Evolutionary conservation across 92 coral and sea anemone genomes (phyloP).

Genomic region (Palythoa caribaeorum): DNA sequence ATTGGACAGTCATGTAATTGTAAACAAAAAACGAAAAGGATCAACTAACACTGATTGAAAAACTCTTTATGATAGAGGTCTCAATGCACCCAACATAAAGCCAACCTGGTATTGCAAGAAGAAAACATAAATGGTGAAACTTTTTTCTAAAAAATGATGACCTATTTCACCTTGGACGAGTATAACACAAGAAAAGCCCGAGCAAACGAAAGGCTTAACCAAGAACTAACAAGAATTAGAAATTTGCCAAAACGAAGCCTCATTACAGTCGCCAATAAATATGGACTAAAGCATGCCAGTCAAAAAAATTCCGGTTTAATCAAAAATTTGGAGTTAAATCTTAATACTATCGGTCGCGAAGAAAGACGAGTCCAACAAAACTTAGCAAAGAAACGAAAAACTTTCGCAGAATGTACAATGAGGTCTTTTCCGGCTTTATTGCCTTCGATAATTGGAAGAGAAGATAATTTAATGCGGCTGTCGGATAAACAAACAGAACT

Average conservation of each 20-base stretch:
- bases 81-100: not conserved
- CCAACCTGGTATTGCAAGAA: not conserved
- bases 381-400: slow-evolving; percentile 62
- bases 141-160: slow-evolving; percentile 1
- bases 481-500: slow-evolving; percentile 30
- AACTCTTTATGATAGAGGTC: no score
- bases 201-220: slow-evolving; percentile 80
- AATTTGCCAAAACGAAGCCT: slow-evolving; percentile 85
- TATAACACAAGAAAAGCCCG: slow-evolving; percentile 69
- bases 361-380: slow-evolving; percentile 71
- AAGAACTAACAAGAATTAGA: slow-evolving; percentile 78
- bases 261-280: slow-evolving; percentile 73
- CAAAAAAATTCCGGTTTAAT: slow-evolving; percentile 83
- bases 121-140: not conserved
- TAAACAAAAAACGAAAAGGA: no score
- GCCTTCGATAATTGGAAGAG: slow-evolving; percentile 42
- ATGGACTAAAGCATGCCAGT: slow-evolving; percentile 84
- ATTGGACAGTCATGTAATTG: no score
- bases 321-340: slow-evolving; percentile 74
- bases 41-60: no score
- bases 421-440: slow-evolving; percentile 70
- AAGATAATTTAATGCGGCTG: not conserved
- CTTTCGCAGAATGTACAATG: slow-evolving; percentile 67
- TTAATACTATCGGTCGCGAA: slow-evolving; percentile 69
- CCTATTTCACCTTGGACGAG: slow-evolving; percentile 54